Evolutionary conservation across 1,140 invertebrate genomes (phyloP), one percentile per base, ranked within the genome.

Genomic region (Leptoteleia sp.): DNA sequence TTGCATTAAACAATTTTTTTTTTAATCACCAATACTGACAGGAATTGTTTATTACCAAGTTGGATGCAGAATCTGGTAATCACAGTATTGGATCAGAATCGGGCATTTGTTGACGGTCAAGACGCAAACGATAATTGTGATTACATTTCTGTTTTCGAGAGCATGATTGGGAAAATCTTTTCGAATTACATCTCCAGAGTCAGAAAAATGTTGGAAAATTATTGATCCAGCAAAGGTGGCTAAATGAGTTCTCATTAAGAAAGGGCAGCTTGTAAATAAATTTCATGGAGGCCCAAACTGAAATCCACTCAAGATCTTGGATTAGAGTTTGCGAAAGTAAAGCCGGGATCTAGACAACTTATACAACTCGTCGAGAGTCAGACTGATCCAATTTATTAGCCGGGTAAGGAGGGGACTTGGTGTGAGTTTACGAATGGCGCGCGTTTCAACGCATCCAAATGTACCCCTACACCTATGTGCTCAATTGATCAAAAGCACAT

Each of bases 291-390:
- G 73, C 59, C 65, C 54, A 84, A 84, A 82, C 82, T 81, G 79
- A 87, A 88, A 89, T 89, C 86, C 84, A 89, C 87, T 89, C 87
- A 88, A 88, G 82, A 87, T 87, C 84, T 84, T 88, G 78, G 85
- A 89, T 89, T 88, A 89, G 82, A 87, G 86, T 86, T 84, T 72
- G 82, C 70, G 76, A 84, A 84, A 85, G 83, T 84, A 84, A 87
- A 88, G 87, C 83, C 82, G 29, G 82, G 75, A 84, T 83, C 83
- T 83, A 83, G 82, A 84, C 85, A 85, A 85, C 83, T 88, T 80
- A 82, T 83, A 82, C 83, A 85, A 86, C 83, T 87, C 82, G 82
- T 87, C 82, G 83, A 67, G 83, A 88, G 82, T 83, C 82, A 83
- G 83, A 61, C 77, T 88, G 87, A 89, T 89, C 87, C 85, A 89